Base-by-base conservation (phyloP, 1,140 invertebrate species). In the Bicyclus anynana region DNA sequence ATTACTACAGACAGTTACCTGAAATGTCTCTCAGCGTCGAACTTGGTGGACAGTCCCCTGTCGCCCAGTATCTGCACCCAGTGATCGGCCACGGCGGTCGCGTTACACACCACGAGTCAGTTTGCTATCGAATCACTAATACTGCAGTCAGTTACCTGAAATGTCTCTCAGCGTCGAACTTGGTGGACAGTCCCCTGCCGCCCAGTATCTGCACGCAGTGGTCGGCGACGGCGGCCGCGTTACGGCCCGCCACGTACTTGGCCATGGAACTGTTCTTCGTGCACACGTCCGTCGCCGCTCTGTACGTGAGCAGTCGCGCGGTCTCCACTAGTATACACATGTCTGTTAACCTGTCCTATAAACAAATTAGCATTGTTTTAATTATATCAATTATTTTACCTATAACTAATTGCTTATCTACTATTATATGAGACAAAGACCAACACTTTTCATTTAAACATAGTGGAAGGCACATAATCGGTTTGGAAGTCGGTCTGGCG, bases 1-100 rank as follows among this genome's bases (percentile, higher is more conserved):
- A 33, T 10, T 4, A 35, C 3, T 5, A 27, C n/a, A 48, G 18
- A n/a, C 14, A 59, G 53, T 29, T 18, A 88, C 88, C 88, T 90
- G 84, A 97, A 98, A 88, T 97, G 92, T 71, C 97, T 90, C 90
- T 98, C 97, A 1, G 96, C 96, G 7, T 95, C 92, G 93, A 97
- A 96, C 62, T 96, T 93, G 2, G 91, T 92, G 33, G 96, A 95
- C 73, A 96, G 96, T 2, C 97, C 97, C 92, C 96, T 94, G 26
- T 96, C 97, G 76, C 93, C 96, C 55, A 93, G 91, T 73, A 96
- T 95, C 92, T 94, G 96, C 72, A 95, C 94, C 77, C 94, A 94
- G 82, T 95, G 94, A 89, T 97, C 96, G 10, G 94, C 89, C 52
- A 92, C 92, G 74, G 93, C 95, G 27, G 95, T 95, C 10, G 96